Base-by-base conservation (phyloP, 2,113 vertebrate species). In the Pagrus major region DNA sequence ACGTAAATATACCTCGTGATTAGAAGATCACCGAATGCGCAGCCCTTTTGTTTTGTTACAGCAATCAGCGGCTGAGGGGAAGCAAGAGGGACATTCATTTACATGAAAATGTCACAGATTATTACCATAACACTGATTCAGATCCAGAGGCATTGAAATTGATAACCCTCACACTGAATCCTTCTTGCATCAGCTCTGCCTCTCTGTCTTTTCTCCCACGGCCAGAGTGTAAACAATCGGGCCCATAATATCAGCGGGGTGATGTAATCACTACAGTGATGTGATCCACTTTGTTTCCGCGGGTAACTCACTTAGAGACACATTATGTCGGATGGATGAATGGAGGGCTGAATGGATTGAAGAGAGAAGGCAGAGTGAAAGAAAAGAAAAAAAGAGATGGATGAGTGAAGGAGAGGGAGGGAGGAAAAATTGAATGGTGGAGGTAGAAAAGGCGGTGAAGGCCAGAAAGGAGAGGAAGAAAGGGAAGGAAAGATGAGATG, bases 221-320 rank as follows among this genome's bases (percentile, higher is more conserved):
- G n/a, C 12, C 49, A 60, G 41, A 71, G 71, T 51, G 78, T 78
- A 91, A 89, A 90, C 84, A 89, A 63, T 42, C 5, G 9, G 47
- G 63, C 54, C 66, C 66, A 61, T 75, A 42, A 76, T 81, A 81
- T 75, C 79, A 81, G 58, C 64, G 5, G 46, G 73, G 60, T 91
- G 84, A 89, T 91, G 82, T 72, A 81, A 89, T 84, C 76, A 39
- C 80, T 51, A 72, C 56, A 20, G 76, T 27, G 83, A 85, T 85
- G 76, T 55, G 85, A 90, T 84, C 89, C 89, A 88, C 86, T 92
- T 84, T 90, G 80, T 87, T 90, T 85, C 77, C 51, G 46, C 5
- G 37, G 70, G 67, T 91, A 90, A 91, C 88, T 90, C 85, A 82
- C 83, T 89, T 91, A 90, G 54, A 82, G 75, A 83, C 85, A 79